These are phyloP conservation scores for Oxystoma pomonae DNA, from an alignment of 2,888 invertebrate species.

Conservation along the genomic window DNA sequence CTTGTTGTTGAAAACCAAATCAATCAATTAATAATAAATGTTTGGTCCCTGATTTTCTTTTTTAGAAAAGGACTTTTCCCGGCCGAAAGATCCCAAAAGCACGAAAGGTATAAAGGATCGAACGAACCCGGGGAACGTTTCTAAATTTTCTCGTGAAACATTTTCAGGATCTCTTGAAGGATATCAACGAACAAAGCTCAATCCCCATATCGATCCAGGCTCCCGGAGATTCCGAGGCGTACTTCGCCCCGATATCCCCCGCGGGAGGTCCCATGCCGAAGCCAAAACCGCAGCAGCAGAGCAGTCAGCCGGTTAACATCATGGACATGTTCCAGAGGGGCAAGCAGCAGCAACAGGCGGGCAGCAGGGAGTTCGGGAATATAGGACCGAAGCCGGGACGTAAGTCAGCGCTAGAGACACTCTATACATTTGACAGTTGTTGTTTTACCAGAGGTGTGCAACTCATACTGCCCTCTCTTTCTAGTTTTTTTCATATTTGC, in stretches of 20 bases:
- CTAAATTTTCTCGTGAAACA: too few relatives aligned
- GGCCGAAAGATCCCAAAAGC: too few relatives aligned
- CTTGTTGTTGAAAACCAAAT: too few relatives aligned
- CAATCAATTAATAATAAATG: too few relatives aligned
- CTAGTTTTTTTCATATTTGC: too few relatives aligned
- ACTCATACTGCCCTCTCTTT: too few relatives aligned
- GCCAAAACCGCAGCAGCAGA: slow-evolving; percentile 19
- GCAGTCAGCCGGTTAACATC: slow-evolving; percentile 48
- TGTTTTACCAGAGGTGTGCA: too few relatives aligned
- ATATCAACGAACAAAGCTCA: slow-evolving; percentile 48
- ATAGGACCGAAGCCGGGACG: not conserved
- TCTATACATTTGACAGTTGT: too few relatives aligned
- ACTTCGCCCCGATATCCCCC: slow-evolving; percentile 70
- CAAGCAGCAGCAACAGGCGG: slow-evolving; percentile 45
- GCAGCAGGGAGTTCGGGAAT: not conserved
- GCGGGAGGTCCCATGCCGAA: slow-evolving; percentile 49
- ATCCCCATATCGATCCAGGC: slow-evolving; percentile 42
- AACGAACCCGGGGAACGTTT: too few relatives aligned
- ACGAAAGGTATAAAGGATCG: too few relatives aligned
- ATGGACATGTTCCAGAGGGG: slow-evolving; percentile 70
- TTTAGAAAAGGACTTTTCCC: too few relatives aligned
- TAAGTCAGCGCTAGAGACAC: not conserved
- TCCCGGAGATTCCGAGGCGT: slow-evolving; percentile 54
- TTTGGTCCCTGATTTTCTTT: too few relatives aligned
- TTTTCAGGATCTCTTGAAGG: slow-evolving; percentile 59